phyloP scores from a whole-genome alignment of 1,140 invertebrate genomes.

The Pogonus chalceus region DNA sequence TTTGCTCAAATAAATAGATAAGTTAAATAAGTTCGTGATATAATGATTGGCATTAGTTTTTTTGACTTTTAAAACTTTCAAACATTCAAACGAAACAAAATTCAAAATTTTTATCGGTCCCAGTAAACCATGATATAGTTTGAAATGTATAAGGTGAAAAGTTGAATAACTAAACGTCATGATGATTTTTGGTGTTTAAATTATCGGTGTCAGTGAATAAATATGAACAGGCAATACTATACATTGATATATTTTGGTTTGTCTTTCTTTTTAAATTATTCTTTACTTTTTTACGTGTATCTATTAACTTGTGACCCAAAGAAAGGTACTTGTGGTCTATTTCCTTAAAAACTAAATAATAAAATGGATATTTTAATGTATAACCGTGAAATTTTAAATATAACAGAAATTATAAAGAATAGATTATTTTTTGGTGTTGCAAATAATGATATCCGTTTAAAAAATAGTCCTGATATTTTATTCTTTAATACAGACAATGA shows the following conservation, averaged over 20 bases:
- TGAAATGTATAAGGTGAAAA: too few species aligned
- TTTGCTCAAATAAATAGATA: too few species aligned
- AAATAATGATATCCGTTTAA: conserved; percentile 31
- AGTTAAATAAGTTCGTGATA: too few species aligned
- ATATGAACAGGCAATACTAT: background rate
- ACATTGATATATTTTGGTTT: background rate
- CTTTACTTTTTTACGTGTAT: background rate
- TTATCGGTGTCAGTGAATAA: background rate
- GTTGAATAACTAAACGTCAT: background rate
- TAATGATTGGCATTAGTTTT: too few species aligned
- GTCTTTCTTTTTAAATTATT: conserved; percentile 6
- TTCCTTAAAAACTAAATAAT: background rate
- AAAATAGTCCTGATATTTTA: conserved; percentile 45
- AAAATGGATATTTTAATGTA: background rate
- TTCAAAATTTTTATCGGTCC: too few species aligned
- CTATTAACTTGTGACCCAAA: background rate
- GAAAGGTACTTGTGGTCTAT: background rate
- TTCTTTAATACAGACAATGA: conserved; percentile 63
- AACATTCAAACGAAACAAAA: too few species aligned
- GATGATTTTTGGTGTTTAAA: background rate
- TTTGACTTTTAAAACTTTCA: too few species aligned
- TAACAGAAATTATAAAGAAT: conserved; percentile 26
- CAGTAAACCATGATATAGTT: too few species aligned
- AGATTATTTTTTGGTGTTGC: conserved; percentile 31
- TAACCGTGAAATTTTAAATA: conserved; percentile 21